Base-by-base conservation (phyloP, 2,797 vertebrate genomes). In the Nyctibius grandis region DNA sequence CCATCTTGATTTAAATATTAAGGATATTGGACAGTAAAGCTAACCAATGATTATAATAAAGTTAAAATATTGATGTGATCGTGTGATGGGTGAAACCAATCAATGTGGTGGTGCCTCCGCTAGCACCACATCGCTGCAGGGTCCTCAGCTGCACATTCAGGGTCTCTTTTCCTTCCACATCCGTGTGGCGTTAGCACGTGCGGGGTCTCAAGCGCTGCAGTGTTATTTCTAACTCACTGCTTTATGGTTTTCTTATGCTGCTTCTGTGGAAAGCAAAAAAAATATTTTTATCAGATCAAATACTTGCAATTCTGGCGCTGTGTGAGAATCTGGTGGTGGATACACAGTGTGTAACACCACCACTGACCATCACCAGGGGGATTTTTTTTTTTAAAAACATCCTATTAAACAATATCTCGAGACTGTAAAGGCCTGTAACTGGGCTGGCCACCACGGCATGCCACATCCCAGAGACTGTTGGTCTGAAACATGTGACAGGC, bases 131-230 rank as follows among this genome's bases (percentile, higher is more conserved):
- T 19, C 33, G 3, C 33, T 59, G 44, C 1, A 5, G 6, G 20
- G 34, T 36, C 44, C 72, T 54, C 67, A 76, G 40, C 36, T 60
- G 50, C 31, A 28, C 33, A 11, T 7, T 0, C 38, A 77, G 18
- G 14, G 11, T 63, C n/a, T 65, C 53, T 34, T 54, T 25, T 59
- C 45, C 40, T 65, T 34, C 29, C 47, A 59, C 36, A 64, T 14
- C 54, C 11, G 4, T 0, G 0, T 3, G 5, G 36, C 0, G 0
- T 70, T 38, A 34, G 15, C 33, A 40, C 3, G 0, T 1, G 0
- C 0, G 2, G 12, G 8, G 2, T 16, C 26, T 83, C 42, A 51
- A 59, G 76, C 40, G 12, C 29, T 34, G n/a, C n/a, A n/a, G 75
- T 33, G 22, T n/a, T 79, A n/a, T 45, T 75, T 76, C 53, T 44